These are phyloP conservation scores for Tethya wilhelma DNA, from an alignment of 37 sponge, comb jelly and placozoan genomes.

Conservation along the genomic window DNA sequence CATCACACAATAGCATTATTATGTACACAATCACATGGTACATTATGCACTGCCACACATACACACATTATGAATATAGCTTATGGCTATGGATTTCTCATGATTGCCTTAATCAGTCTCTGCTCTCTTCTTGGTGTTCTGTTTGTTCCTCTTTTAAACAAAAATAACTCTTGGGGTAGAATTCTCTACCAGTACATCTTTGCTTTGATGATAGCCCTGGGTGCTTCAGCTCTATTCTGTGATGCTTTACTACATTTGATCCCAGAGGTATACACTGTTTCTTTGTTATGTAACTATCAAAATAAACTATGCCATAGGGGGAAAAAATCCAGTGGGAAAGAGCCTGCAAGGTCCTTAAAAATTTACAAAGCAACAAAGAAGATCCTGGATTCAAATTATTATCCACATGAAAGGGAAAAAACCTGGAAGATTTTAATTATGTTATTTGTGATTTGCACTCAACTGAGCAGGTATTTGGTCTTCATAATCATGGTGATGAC, in stretches of 20 bases:
- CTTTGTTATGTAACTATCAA: too few relatives aligned
- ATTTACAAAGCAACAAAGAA: too few relatives aligned
- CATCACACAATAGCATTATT: neutral
- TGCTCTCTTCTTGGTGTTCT: conserved; percentile 58
- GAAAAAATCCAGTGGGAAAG: too few relatives aligned
- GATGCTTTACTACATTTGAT: conserved; percentile 82
- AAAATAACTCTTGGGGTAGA: conserved; percentile 2
- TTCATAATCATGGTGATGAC: conserved; percentile 2
- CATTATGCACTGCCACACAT: too few relatives aligned
- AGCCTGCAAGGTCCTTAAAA: too few relatives aligned
- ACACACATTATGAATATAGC: conserved; percentile 37
- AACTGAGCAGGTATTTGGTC: conserved; percentile 52
- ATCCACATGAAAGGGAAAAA: too few relatives aligned
- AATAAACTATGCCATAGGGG: too few relatives aligned
- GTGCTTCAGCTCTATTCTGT: conserved; percentile 69
- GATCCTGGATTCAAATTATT: too few relatives aligned
- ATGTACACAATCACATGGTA: too few relatives aligned
- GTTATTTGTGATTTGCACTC: too few relatives aligned
- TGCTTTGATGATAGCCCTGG: conserved; percentile 64
- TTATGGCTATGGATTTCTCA: conserved; percentile 76
- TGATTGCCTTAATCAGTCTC: conserved; percentile 48
- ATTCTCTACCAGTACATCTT: conserved; percentile 51
- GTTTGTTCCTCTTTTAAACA: conserved; percentile 35
- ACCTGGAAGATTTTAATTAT: too few relatives aligned
- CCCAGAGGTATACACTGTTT: conserved; percentile 69